Conservation (phyloP, 92 coral and sea anemone species). For the Palythoa grandis region DNA sequence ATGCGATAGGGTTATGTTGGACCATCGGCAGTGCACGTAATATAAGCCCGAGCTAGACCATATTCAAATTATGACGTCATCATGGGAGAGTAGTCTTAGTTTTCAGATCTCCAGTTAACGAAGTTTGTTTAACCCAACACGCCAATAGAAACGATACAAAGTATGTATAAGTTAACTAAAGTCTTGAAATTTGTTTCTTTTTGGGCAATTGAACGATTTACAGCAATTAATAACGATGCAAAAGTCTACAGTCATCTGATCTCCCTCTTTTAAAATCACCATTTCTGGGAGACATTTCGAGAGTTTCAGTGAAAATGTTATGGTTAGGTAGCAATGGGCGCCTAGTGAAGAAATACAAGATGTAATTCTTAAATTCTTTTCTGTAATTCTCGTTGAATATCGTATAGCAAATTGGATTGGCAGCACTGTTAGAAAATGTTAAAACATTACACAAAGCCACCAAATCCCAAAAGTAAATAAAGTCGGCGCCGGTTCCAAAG, state of each 20-base stretch:
- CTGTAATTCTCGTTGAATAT: slow-evolving; percentile 82
- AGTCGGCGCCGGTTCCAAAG: slow-evolving; percentile 77
- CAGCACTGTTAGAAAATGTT: slow-evolving; percentile 95
- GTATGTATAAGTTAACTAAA: too few relatives aligned
- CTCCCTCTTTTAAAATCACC: neutral
- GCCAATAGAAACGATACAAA: too few relatives aligned
- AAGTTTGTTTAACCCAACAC: too few relatives aligned
- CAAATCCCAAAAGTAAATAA: slow-evolving; percentile 80
- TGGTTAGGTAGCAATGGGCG: neutral
- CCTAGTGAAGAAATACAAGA: neutral
- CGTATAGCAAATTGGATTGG: slow-evolving; percentile 89
- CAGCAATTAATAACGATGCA: neutral
- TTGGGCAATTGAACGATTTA: too few relatives aligned
- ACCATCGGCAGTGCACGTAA: too few relatives aligned
- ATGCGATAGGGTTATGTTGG: too few relatives aligned
- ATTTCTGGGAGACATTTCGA: slow-evolving; percentile 2
- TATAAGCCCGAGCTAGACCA: too few relatives aligned
- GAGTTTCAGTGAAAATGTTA: neutral
- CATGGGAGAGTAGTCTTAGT: too few relatives aligned
- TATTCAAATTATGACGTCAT: too few relatives aligned
- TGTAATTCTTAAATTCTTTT: slow-evolving; percentile 63
- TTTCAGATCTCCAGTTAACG: too few relatives aligned
- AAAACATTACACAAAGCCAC: slow-evolving; percentile 87
- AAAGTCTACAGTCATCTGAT: neutral
- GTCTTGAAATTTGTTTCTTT: too few relatives aligned